These are phyloP conservation scores for Epinephelus coioides DNA, from an alignment of 2,797 vertebrate genomes.

Conservation along the genomic window DNA sequence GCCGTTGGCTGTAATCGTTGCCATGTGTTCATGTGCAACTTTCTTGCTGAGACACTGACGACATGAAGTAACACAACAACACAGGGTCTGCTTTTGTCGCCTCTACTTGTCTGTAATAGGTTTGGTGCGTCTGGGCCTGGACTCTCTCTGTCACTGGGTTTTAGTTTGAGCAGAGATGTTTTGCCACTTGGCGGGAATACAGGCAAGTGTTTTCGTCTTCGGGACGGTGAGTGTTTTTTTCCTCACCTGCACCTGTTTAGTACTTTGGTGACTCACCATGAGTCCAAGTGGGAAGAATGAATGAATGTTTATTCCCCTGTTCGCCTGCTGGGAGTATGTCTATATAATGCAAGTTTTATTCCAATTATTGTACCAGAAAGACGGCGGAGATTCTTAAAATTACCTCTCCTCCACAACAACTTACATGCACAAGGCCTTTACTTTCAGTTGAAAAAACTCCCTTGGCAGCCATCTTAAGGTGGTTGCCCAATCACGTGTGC, in stretches of 20 bases:
- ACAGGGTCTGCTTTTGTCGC: no score
- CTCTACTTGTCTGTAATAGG: no score
- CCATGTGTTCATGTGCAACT: no score
- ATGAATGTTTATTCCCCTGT: not conserved
- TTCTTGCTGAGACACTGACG: no score
- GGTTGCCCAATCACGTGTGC: not conserved
- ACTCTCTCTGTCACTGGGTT: no score
- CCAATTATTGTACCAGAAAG: not conserved
- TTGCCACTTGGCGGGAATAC: not conserved
- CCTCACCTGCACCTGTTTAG: not conserved
- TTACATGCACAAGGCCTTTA: not conserved
- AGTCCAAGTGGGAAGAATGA: not conserved
- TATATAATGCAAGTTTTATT: not conserved
- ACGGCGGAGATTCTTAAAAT: no score
- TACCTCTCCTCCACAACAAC: not conserved
- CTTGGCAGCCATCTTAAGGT: not conserved
- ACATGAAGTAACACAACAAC: no score
- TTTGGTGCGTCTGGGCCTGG: no score
- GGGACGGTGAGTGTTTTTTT: not conserved
- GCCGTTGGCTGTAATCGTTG: no score
- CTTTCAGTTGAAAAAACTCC: conserved; percentile 1
- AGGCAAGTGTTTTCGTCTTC: not conserved
- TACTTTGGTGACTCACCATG: not conserved
- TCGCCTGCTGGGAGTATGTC: not conserved
- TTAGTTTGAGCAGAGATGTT: not conserved